Evolutionary conservation across 2,113 vertebrate genomes (phyloP).

Genomic region (Dunckerocampus dactyliophorus): DNA sequence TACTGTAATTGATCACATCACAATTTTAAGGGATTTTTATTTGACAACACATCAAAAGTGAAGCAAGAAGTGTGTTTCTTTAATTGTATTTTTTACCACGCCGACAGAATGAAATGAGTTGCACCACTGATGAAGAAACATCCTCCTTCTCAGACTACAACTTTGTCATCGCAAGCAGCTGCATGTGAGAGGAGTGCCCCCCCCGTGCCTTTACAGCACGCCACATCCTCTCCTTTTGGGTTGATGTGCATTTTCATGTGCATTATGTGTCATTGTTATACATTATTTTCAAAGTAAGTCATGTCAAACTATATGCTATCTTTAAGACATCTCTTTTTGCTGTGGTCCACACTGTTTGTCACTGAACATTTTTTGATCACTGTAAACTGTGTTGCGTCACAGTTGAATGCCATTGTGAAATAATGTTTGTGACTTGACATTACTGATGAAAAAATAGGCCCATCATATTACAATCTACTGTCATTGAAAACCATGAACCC

Average conservation of each 20-base stretch:
- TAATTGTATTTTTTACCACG: slow-evolving; percentile 8
- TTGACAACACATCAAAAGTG: background rate
- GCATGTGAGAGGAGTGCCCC: slow-evolving; percentile 51
- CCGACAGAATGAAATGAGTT: slow-evolving; percentile 65
- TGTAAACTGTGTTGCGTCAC: slow-evolving; percentile 26
- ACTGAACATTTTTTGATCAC: slow-evolving; percentile 41
- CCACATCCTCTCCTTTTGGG: slow-evolving; percentile 4
- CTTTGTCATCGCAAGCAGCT: slow-evolving; percentile 69
- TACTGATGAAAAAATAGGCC: background rate
- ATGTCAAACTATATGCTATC: slow-evolving; percentile 41
- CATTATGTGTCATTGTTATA: slow-evolving; percentile 22
- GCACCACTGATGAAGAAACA: slow-evolving; percentile 48
- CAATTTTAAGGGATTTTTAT: background rate
- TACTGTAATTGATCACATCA: too few species aligned
- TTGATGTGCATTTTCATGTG: slow-evolving; percentile 15
- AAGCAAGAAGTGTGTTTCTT: background rate
- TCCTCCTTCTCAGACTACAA: slow-evolving; percentile 66
- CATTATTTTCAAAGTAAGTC: slow-evolving; percentile 50
- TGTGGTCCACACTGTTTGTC: slow-evolving; percentile 39
- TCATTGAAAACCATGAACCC: slow-evolving; percentile 31
- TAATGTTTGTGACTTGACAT: slow-evolving; percentile 23
- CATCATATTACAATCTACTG: slow-evolving; percentile 17
- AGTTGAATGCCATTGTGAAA: slow-evolving; percentile 33
- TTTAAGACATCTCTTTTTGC: slow-evolving; percentile 48
- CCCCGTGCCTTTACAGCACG: slow-evolving; percentile 20